These are phyloP conservation scores for Coilia nasus DNA, from an alignment of 2,797 vertebrate species.

Conservation along the genomic window DNA sequence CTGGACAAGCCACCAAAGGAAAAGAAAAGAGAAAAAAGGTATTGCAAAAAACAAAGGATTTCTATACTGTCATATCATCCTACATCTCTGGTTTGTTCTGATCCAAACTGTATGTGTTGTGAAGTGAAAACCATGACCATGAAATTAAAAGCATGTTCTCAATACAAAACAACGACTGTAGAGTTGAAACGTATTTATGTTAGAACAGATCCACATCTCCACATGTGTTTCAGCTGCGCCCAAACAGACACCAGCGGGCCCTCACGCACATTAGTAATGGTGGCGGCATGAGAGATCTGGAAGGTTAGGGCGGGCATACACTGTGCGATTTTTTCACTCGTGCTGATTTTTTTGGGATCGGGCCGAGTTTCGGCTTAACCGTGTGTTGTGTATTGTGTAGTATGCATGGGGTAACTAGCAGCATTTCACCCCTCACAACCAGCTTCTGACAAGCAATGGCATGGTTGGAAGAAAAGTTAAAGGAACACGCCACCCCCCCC, in stretches of 20 bases:
- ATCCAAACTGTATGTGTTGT: not conserved
- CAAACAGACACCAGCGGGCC: not conserved
- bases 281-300: not conserved
- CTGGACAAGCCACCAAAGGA: not conserved
- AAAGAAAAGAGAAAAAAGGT: not conserved
- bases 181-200: not conserved
- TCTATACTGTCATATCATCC: not conserved
- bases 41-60: not conserved
- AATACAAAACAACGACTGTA: not conserved
- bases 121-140: not conserved
- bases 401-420: no score
- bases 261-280: not conserved
- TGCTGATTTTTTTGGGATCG: no score
- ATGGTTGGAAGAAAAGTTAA: no score
- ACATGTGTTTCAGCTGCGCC: not conserved
- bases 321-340: no score
- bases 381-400: no score
- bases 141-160: not conserved
- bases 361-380: no score
- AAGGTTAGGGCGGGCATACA: not conserved
- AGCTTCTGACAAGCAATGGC: no score
- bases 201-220: not conserved
- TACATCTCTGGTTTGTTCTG: not conserved
- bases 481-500: no score
- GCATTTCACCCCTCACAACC: no score